Evolutionary conservation across 2,888 invertebrate species (phyloP).

Genomic region (Diarsia mendica): DNA sequence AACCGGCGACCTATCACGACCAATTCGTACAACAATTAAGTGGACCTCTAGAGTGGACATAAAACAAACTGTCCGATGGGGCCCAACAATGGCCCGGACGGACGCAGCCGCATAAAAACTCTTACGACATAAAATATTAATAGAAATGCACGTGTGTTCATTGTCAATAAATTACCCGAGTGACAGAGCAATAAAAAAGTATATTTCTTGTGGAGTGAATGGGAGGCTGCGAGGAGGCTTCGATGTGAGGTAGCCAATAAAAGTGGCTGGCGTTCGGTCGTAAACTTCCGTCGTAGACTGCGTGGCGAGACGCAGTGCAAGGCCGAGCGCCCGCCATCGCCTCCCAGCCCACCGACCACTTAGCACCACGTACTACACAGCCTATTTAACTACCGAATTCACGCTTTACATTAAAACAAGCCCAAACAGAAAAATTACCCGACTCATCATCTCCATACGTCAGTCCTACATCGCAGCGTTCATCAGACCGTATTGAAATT

Average conservation of each 20-base stretch:
- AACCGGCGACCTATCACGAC: constrained; percentile 76
- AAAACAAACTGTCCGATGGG: constrained; percentile 83
- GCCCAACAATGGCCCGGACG: constrained; percentile 81
- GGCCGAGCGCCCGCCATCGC: constrained; percentile 67
- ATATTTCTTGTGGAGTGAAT: constrained; percentile 89
- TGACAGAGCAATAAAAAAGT: constrained; percentile 90
- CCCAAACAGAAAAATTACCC: constrained; percentile 43
- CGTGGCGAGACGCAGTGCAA: constrained; percentile 86
- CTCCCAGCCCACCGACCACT: constrained; percentile 66
- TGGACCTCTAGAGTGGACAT: constrained; percentile 77
- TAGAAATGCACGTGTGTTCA: constrained; percentile 90
- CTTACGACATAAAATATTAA: constrained; percentile 89
- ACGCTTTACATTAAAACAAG: constrained; percentile 54
- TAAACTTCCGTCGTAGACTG: constrained; percentile 89
- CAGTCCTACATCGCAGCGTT: constrained; percentile 35
- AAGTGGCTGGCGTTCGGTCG: constrained; percentile 87
- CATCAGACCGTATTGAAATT: constrained; percentile 67
- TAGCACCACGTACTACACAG: constrained; percentile 52
- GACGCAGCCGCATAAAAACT: constrained; percentile 83
- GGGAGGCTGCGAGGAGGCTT: constrained; percentile 88
- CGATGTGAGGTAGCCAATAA: constrained; percentile 89
- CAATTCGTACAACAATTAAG: constrained; percentile 82
- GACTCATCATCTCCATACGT: constrained; percentile 28
- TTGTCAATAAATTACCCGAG: constrained; percentile 90
- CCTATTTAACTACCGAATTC: constrained; percentile 45